Evolutionary conservation across 1,140 invertebrate genomes (phyloP).

Genomic region (Onthophagus taurus): DNA sequence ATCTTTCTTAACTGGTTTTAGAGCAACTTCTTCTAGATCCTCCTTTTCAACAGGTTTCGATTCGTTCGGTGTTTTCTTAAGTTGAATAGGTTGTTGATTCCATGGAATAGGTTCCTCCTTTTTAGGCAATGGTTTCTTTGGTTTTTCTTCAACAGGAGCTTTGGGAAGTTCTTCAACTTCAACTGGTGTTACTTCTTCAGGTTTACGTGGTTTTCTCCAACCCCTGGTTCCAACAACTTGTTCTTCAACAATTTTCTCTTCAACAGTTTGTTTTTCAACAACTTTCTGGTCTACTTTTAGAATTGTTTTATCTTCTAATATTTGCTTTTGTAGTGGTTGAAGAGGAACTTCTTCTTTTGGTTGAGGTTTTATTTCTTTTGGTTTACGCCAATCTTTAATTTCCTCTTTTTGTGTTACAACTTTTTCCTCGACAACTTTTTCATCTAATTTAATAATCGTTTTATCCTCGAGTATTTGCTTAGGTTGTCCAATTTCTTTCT

Average conservation of each 20-base stretch:
- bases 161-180: conserved; percentile 37
- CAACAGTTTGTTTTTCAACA: conserved; percentile 11
- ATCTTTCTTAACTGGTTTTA: conserved; percentile 36
- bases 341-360: conserved; percentile 13
- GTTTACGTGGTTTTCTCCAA: conserved; percentile 20
- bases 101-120: conserved; percentile 25
- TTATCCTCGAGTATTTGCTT: not conserved
- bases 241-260: conserved; percentile 12
- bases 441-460: not conserved
- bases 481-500: not conserved
- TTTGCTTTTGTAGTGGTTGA: conserved; percentile 1
- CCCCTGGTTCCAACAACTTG: conserved; percentile 41
- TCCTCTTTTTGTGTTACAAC: conserved; percentile 23
- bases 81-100: conserved; percentile 34
- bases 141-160: conserved; percentile 31
- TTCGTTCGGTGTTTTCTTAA: conserved; percentile 33
- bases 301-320: conserved; percentile 4
- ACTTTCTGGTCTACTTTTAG: conserved; percentile 14
- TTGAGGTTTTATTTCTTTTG: conserved; percentile 21
- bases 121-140: not conserved
- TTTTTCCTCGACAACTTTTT: conserved; percentile 16
- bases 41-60: conserved; percentile 34
- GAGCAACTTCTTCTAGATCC: conserved; percentile 31
- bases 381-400: conserved; percentile 18
- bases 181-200: conserved; percentile 31